Base-by-base conservation (phyloP, 1,140 invertebrate species). In the Platyscapa corneri region DNA sequence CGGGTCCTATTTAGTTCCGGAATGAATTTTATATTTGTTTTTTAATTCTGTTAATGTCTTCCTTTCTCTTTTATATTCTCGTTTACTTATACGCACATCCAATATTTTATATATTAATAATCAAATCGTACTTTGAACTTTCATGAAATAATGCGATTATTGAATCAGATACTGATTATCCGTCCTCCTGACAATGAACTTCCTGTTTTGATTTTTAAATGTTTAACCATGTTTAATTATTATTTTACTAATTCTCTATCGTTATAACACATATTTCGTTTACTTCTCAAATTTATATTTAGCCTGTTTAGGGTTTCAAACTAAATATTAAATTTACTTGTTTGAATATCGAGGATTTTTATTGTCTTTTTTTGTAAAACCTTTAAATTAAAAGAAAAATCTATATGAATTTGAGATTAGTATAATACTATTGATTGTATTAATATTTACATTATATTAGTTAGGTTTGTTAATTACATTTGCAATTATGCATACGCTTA, bases 1-100 rank as follows among this genome's bases (percentile, higher is more conserved):
- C 6, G n/a, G 70, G 49, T 60, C 34, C 53, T 14, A 27, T n/a
- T 70, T 34, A 60, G 32, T 82, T 82, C 70, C 70, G 81, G 34
- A 32, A 74, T 60, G 30, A 34, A 0, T 82, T 82, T 60, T 42
- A 42, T 74, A 42, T 6, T 70, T 30, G 10, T 7, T 79, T 64
- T 78, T 60, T 23, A n/a, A n/a, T 46, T 75, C 5, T 49, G n/a
- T n/a, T 10, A 14, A 27, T 46, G 0, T 42, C 16, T 74, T 46
- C 20, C 1, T n/a, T 23, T 49, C 10, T 6, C 23, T 78, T 49
- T 37, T 70, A 34, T 70, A 18, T 79, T 60, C 53, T 23, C 42
- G 1, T 78, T 79, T 27, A 32, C 34, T 79, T 49, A 30, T 16
- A 30, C n/a, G 49, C 30, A 8, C 39, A 14, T 12, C 27, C 42